phyloP scores from a whole-genome alignment of 2,888 invertebrate species.

The Hofmannophila pseudospretella region DNA sequence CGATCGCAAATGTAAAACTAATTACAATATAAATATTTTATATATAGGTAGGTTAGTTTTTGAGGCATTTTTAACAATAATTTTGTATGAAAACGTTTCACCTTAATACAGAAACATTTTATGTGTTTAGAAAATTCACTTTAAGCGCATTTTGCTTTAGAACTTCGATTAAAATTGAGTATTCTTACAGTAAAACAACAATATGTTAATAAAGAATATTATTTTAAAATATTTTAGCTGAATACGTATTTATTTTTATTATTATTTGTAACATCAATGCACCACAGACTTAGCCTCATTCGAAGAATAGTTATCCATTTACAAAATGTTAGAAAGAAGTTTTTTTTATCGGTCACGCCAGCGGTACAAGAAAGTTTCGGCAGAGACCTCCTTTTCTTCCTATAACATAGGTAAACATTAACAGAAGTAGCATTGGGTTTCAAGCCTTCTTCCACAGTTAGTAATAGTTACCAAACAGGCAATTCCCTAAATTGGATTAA shows the following conservation, averaged over 20 bases:
- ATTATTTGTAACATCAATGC: conserved; percentile 32
- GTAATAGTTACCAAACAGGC: too few relatives aligned
- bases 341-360: too few relatives aligned
- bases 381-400: too few relatives aligned
- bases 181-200: background rate
- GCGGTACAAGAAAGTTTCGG: too few relatives aligned
- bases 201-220: conserved; percentile 12
- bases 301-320: conserved; percentile 27
- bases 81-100: background rate
- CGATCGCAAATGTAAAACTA: too few relatives aligned
- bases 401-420: too few relatives aligned
- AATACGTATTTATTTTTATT: background rate
- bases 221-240: conserved; percentile 1
- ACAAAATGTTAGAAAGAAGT: conserved; percentile 14
- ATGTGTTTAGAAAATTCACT: background rate
- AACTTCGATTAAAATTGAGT: conserved; percentile 8
- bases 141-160: conserved; percentile 42
- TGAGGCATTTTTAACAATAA: too few relatives aligned
- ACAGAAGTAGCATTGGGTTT: too few relatives aligned
- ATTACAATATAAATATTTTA: background rate
- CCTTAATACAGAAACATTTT: background rate
- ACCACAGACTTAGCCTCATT: conserved; percentile 37
- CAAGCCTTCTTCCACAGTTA: too few relatives aligned
- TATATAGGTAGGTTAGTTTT: too few relatives aligned
- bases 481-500: too few relatives aligned